Base-by-base conservation (phyloP, 2,888 invertebrate genomes). In the Oligia fasciuncula region DNA sequence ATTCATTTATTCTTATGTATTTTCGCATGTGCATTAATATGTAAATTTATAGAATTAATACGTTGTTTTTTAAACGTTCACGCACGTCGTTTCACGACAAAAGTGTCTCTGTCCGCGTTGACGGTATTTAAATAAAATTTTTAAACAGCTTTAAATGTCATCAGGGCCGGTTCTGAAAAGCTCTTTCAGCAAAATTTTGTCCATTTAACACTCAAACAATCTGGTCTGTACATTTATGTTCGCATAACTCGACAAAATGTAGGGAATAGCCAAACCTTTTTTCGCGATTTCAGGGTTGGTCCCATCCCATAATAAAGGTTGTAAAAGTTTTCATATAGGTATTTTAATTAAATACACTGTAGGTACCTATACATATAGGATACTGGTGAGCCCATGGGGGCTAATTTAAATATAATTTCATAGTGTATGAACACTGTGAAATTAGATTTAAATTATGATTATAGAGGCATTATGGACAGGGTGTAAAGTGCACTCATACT, bases 1-100 rank as follows among this genome's bases (percentile, higher is more conserved):
- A 84, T 83, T 83, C 80, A 83, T 68, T 29, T 63, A 72, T 80
- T 72, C 49, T 51, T 17, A 69, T 43, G 8, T 71, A 83, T 80
- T 71, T 74, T 63, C 40, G 80, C 60, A 63, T 46, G 63, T 57
- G 85, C 71, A 75, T 84, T 75, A 75, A 80, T 72, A 83, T 83
- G 83, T 69, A 72, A 72, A 72, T 80, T 80, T n/a, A 69, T 19
- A 19, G 40, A 49, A 71, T 71, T 1, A 71, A 71, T 63, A 67
- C n/a, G 67, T 72, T 80, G 74, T 74, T 74, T 70, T 66, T 65
- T 23, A 35, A 73, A 17, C 84, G 70, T 67, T 71, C 66, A 71
- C 40, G 19, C 79, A 62, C n/a, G 67, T 62, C 66, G 54, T 49
- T 62, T 62, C 40, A 83, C 60, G 54, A 70, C 70, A 81, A 71